Evolutionary conservation across 2,797 vertebrate genomes (phyloP), one percentile per base, ranked within the genome.

Genomic region (Halcyon chelicuti): DNA sequence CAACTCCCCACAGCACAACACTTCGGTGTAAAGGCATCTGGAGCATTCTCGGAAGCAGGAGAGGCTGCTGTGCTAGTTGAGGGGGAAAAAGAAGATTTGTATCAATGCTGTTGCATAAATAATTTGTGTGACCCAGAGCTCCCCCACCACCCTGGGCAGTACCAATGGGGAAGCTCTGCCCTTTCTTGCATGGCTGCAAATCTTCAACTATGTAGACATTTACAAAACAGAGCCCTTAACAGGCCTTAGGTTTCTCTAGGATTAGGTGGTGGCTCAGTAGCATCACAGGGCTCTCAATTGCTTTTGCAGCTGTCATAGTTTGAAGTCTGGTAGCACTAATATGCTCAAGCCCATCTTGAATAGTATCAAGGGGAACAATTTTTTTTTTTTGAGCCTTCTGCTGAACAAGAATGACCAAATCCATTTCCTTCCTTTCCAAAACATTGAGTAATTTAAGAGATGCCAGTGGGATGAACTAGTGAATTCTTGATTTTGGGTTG

Each of bases 11-110:
- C 37, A 37, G 37, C 37, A 37, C 37, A 37, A 37, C 37, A 37
- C 37, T 37, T 37, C 37, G 11, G 37, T 37, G 37, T 37, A 37
- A 37, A 37, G 37, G 37, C 37, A 37, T 12, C 37, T 37, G 37
- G 37, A 37, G 37, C 37, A 37, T 37, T 37, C 37, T 58, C 14
- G 60, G 42, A 55, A 79, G 23, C 26, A 31, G n/a, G 7, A 62
- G 12, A 5, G 4, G 6, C 4, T 1, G 2, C 17, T 37, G 4
- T 10, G 4, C 16, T 16, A 13, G 13, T 9, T 2, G 1, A 2
- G 7, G 23, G 25, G 25, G 40, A 18, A 6, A 46, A 46, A 16
- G 4, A 10, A 3, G 5, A 8, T 85, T 85, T 74, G 5, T 9
- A 47, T 9, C 20, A 55, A 5, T 35, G 21, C 21, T 72, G 28